These are phyloP conservation scores for Actinia equina DNA, from an alignment of 64 coral and sea anemone species.

Conservation along the genomic window DNA sequence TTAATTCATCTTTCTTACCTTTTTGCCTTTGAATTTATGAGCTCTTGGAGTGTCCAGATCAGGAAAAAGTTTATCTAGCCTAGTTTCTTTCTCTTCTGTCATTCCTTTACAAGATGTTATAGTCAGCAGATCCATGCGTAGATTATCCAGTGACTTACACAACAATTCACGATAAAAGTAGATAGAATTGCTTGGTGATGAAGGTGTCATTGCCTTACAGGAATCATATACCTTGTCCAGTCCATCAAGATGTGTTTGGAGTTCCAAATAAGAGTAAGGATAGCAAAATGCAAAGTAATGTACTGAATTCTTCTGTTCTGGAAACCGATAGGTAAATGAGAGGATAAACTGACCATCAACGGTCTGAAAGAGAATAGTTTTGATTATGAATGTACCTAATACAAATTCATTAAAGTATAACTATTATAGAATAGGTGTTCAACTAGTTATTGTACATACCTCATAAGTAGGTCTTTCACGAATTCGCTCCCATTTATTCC, in stretches of 20 bases:
- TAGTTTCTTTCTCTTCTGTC: constrained; percentile 49
- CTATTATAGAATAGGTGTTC: too few species aligned
- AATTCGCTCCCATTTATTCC: constrained; percentile 91
- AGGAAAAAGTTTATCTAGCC: constrained; percentile 69
- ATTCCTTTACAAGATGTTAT: constrained; percentile 85
- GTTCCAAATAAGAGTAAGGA: constrained; percentile 90
- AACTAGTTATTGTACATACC: constrained; percentile 27
- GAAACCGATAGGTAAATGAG: constrained; percentile 87
- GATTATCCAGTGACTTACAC: constrained; percentile 74
- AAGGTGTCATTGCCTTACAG: constrained; percentile 63
- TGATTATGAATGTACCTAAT: too few species aligned
- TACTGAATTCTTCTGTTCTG: constrained; percentile 72
- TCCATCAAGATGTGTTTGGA: constrained; percentile 54
- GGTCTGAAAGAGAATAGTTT: constrained; percentile 57
- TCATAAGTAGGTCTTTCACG: constrained; percentile 89
- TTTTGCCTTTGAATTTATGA: constrained; percentile 82
- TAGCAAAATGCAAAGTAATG: constrained; percentile 98
- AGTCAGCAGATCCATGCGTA: constrained; percentile 92
- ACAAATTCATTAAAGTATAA: too few species aligned
- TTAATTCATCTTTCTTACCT: constrained; percentile 33
- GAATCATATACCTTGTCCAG: constrained; percentile 44
- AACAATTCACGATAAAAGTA: constrained; percentile 89
- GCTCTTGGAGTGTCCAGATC: constrained; percentile 68
- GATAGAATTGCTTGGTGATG: constrained; percentile 50
- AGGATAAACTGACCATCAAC: constrained; percentile 92